Base-by-base conservation (phyloP, 2,888 invertebrate genomes). In the Acanthacorydalis orientalis region DNA sequence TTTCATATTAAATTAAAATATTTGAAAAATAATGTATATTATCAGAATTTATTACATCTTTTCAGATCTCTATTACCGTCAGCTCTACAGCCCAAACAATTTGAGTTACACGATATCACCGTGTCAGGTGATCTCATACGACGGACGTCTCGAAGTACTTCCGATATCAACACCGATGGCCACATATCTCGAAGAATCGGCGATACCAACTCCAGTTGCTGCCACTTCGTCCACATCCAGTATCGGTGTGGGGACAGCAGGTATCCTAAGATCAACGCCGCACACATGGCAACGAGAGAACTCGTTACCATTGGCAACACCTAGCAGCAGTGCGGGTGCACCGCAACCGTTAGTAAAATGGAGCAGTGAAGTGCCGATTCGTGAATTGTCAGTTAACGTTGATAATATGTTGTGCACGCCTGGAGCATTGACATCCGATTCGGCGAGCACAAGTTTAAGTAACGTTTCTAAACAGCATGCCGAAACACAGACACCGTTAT, bases 401-500 rank as follows among this genome's bases (percentile, higher is more conserved):
- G 43, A 43, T 10, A 43, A 10, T n/a, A 43, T 43, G 32, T 31
- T 43, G 31, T 23, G 32, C 23, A 10, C 2, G 14, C 14, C 31
- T 43, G 43, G 31, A 6, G 31, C 23, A 16, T 40, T 40, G 12
- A 34, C 35, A 35, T 15, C 15, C 14, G 23, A 33, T 31, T 16
- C 31, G n/a, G 16, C 15, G 9, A 32, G 14, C 4, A 11, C 31
- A 15, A 43, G 34, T 47, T 10, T 31, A 15, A 23, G 12, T 15
- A 42, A 35, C 23, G 35, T 16, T 31, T 16, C 42, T 3, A 47
- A 47, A 43, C 31, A 31, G 3, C 31, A 43, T 16, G 47, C 37
- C 10, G 40, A 47, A 47, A 47, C 47, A n/a, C 47, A 47, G n/a
- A 47, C 47, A 10, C 40, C 47, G n/a, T 31, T 35, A n/a, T 34